Base-by-base conservation (phyloP, 2,888 invertebrate species). In the Gonocerus acuteangulatus region DNA sequence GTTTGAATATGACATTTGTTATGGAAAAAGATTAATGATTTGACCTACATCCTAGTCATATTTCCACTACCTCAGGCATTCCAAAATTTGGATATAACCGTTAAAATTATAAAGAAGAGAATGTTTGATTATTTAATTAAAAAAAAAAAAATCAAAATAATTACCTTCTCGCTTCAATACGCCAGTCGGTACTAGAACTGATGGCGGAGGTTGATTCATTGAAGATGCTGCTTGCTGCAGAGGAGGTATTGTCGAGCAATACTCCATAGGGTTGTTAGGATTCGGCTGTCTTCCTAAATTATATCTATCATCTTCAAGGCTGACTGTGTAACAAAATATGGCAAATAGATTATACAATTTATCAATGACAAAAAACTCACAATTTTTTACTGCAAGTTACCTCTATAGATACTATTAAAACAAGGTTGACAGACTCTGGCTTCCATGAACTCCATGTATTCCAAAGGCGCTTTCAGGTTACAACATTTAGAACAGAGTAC, bases 261-360 rank as follows among this genome's bases (percentile, higher is more conserved):
- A 90, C 74, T 90, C 89, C 81, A 85, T 84, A 48, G 90, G 89
- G 75, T 90, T 89, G 75, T 88, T 88, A 54, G 89, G 89, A 76
- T 89, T 87, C 52, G 89, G 71, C 60, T 68, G 68, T 36, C 68
- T 66, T 18, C 67, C 65, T 39, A 60, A 39, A 32, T 61, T 63
- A 36, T 47, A 63, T 23, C 56, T 39, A 11, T 59, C 63, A 45
- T 61, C 63, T 45, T 61, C 63, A n/a, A 57, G 44, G 19, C 57
- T 57, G 3, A 57, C 57, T 57, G 27, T 1, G 15, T 9, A 4
- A 21, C 16, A 44, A 11, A 32, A 32, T 9, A 15, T n/a, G n/a
- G n/a, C n/a, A n/a, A n/a, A n/a, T n/a, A n/a, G n/a, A n/a, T n/a
- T 11, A n/a, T 34, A 34, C n/a, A n/a, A 11, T 34, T 34, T 34